Conservation (phyloP, 2,113 vertebrate species). For the Dicaeum eximium region DNA sequence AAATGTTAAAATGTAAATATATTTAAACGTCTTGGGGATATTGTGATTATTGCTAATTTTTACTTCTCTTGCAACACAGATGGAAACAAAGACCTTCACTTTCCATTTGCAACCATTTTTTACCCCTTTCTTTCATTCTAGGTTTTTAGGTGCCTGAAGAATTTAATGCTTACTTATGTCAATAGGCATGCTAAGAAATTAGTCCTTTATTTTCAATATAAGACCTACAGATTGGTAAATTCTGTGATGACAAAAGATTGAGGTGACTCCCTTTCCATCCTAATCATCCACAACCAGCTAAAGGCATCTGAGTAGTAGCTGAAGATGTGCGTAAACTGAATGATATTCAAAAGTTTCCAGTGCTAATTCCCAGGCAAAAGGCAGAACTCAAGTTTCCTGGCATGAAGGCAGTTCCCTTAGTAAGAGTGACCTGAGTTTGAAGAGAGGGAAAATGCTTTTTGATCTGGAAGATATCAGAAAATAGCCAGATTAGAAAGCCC, state of each 20-base stretch:
- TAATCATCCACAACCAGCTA: background rate
- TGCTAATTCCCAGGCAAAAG: background rate
- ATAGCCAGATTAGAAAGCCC: background rate
- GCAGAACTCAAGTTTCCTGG: background rate
- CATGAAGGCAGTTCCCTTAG: background rate
- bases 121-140: background rate
- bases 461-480: background rate
- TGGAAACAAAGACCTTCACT: background rate
- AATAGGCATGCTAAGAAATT: background rate
- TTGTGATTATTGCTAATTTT: background rate
- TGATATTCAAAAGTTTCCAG: background rate
- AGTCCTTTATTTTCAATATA: background rate
- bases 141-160: background rate
- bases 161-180: background rate
- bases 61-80: background rate
- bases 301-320: background rate
- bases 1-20: slow-evolving; percentile 3
- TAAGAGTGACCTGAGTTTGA: background rate
- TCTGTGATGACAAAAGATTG: background rate
- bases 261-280: background rate
- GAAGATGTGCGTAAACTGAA: background rate
- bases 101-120: background rate
- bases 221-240: background rate
- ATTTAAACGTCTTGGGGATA: background rate
- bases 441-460: background rate